These are phyloP conservation scores for Anastatus disparis DNA, from an alignment of 1,140 invertebrate species.

Conservation along the genomic window DNA sequence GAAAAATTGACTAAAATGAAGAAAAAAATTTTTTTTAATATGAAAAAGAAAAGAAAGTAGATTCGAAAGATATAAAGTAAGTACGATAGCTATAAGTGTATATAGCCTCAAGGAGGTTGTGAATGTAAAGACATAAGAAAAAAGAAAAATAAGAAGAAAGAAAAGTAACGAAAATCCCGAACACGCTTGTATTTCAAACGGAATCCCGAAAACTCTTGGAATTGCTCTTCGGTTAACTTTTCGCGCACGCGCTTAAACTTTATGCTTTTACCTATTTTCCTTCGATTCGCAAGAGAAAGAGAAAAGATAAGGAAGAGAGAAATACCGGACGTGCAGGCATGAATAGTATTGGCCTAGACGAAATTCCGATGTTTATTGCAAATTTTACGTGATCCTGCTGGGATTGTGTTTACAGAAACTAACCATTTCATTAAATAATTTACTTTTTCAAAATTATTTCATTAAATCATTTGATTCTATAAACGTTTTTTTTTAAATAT, in stretches of 20 bases:
- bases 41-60: not conserved
- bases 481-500: too few relatives aligned
- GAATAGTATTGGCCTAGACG: not conserved
- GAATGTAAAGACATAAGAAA: not conserved
- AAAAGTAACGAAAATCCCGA: too few relatives aligned
- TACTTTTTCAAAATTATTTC: too few relatives aligned
- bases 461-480: too few relatives aligned
- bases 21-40: too few relatives aligned
- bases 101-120: too few relatives aligned
- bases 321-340: not conserved
- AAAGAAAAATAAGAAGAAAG: not conserved
- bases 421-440: too few relatives aligned
- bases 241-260: not conserved
- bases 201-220: not conserved
- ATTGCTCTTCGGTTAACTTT: slow-evolving; percentile 8
- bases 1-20: not conserved
- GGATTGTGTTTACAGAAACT: too few relatives aligned
- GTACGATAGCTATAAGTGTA: not conserved
- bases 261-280: too few relatives aligned
- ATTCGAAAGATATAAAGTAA: slow-evolving; percentile 7
- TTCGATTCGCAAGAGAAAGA: too few relatives aligned
- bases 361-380: not conserved
- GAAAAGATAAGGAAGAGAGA: too few relatives aligned
- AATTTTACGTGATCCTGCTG: too few relatives aligned
- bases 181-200: not conserved